Percentiles rank a stretch among this genome's conserved stretches.
These are phyloP conservation scores for Drosophila ezoana DNA, from an alignment of 2,888 invertebrate genomes.

Conservation along the genomic window DNA sequence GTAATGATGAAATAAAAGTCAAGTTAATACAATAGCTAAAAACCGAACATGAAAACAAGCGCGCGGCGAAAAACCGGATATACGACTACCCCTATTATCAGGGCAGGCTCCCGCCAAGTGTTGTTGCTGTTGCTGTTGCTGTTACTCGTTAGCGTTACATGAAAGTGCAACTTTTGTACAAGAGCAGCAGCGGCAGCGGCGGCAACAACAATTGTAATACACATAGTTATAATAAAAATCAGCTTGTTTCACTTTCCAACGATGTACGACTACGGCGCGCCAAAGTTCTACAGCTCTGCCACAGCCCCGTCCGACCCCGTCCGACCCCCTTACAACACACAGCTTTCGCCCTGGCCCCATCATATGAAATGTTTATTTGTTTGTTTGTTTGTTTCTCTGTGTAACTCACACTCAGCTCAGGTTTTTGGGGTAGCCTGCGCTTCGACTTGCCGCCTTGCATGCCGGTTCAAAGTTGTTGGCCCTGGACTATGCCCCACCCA, in stretches of 20 bases:
- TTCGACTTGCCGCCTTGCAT: constrained; percentile 53
- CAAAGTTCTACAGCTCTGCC: constrained; percentile 27
- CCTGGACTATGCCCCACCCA: constrained; percentile 4
- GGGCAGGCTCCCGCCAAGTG: constrained; percentile 35
- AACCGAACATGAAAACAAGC: constrained; percentile 66
- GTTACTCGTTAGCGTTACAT: constrained; percentile 69
- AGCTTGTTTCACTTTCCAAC: constrained; percentile 66
- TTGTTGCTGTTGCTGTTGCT: constrained; percentile 34
- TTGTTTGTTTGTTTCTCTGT: constrained; percentile 54
- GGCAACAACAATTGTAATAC: constrained; percentile 63
- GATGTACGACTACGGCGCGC: constrained; percentile 20
- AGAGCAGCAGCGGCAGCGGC: constrained; percentile 37
- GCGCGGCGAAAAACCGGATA: constrained; percentile 59
- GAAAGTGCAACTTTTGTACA: constrained; percentile 77
- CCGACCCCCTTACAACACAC: too few relatives aligned
- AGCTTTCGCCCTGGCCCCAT: constrained; percentile 3
- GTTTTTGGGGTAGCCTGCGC: constrained; percentile 30
- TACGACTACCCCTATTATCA: constrained; percentile 70
- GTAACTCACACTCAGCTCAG: constrained; percentile 46
- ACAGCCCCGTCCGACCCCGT: too few relatives aligned
- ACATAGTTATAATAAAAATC: constrained; percentile 73
- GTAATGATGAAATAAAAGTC: constrained; percentile 80
- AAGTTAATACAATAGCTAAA: constrained; percentile 75
- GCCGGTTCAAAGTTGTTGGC: constrained; percentile 72
- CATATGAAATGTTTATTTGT: constrained; percentile 49